These are phyloP conservation scores for Thunnus maccoyii DNA, from an alignment of 2,113 vertebrate genomes.

Conservation along the genomic window DNA sequence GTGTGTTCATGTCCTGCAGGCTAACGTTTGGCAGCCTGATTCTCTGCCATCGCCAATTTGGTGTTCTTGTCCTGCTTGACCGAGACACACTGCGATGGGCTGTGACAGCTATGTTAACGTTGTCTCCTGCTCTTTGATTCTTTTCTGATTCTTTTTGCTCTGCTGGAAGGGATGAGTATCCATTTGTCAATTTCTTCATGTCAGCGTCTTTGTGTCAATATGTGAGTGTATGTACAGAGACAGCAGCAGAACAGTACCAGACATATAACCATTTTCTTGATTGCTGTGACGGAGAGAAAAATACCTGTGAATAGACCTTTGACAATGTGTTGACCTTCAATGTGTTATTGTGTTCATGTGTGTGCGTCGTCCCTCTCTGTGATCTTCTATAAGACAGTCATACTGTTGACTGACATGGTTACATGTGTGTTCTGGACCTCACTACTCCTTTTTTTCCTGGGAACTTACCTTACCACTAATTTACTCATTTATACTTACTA, in stretches of 20 bases:
- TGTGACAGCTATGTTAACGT: conserved; percentile 55
- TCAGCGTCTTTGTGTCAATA: conserved; percentile 32
- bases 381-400: not conserved
- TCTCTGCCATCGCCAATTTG: conserved; percentile 11
- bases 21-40: conserved; percentile 2
- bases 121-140: conserved; percentile 18
- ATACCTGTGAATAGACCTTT: not conserved
- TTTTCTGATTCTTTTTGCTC: not conserved
- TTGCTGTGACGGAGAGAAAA: not conserved
- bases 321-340: too few relatives aligned
- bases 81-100: conserved; percentile 16
- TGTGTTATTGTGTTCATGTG: not conserved
- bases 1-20: conserved; percentile 11
- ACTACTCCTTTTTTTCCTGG: too few relatives aligned
- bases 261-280: not conserved
- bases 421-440: not conserved
- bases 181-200: conserved; percentile 49
- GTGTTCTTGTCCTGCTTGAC: conserved; percentile 15
- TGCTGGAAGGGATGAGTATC: conserved; percentile 39
- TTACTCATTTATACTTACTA: not conserved
- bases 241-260: conserved; percentile 15
- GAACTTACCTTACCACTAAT: too few relatives aligned
- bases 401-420: not conserved
- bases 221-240: conserved; percentile 33
- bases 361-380: not conserved